Conservation (phyloP, 2,113 vertebrate species). For the Microtus pennsylvanicus region DNA sequence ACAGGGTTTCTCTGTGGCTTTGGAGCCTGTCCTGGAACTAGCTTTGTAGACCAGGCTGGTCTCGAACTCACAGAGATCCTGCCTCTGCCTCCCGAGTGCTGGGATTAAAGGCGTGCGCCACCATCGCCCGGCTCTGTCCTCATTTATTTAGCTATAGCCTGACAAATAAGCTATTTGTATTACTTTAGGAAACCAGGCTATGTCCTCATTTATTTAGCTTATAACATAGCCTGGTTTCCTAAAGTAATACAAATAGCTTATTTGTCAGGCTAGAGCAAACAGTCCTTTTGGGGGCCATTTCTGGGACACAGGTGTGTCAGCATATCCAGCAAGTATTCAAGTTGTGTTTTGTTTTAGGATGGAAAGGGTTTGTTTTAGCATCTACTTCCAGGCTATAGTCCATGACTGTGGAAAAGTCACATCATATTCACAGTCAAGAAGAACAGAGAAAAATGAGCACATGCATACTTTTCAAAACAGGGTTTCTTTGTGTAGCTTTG, state of each 20-base stretch:
- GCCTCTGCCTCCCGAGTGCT: too few species aligned
- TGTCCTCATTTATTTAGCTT: conserved; percentile 97
- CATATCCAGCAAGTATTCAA: background rate
- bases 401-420: background rate
- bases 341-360: background rate
- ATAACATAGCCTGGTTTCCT: conserved; percentile 98
- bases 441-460: background rate
- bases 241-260: conserved; percentile 98
- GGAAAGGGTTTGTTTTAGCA: background rate
- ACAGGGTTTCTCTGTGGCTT: too few species aligned
- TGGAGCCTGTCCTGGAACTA: too few species aligned
- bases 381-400: background rate
- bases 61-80: too few species aligned
- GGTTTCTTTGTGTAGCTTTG: background rate
- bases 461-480: background rate
- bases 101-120: too few species aligned
- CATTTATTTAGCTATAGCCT: too few species aligned
- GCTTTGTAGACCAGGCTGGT: too few species aligned
- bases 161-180: too few species aligned
- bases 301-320: background rate
- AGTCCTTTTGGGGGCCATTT: conserved; percentile 1
- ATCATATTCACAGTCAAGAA: background rate
- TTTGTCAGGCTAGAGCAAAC: conserved; percentile 86
- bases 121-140: too few species aligned
- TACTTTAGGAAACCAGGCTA: too few species aligned